Evolutionary conservation across 2,888 invertebrate genomes (phyloP), one percentile per base, ranked within the genome.

Genomic region (Harpagoxenus sublaevis): DNA sequence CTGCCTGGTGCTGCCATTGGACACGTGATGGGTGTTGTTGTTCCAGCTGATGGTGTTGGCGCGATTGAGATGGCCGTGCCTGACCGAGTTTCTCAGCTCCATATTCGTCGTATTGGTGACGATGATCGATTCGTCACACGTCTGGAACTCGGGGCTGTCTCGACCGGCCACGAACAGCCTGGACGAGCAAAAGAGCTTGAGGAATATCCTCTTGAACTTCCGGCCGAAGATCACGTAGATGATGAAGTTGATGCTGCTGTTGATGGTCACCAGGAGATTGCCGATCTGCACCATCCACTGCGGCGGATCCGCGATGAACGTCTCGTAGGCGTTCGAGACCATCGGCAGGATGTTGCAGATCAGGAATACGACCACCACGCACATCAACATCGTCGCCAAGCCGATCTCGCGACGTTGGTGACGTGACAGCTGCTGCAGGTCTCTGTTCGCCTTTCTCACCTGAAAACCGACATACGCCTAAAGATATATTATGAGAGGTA

Each of bases 211-310:
- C 94, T 98, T 98, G 96, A 99, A 99, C 95, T 99, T 99, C 95
- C 99, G 98, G 1, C 99, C 99, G 95, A 99, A 99, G 89, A 99
- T 99, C 89, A 99, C 99, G 96, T 99, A 99, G 92, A 99, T 99
- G 89, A 99, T 97, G 95, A 99, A 99, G 95, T 99, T 99, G 87
- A 99, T 98, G 94, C 99, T 99, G 93, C 99, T 99, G 96, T 99
- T 99, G 94, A 99, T 97, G 88, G 99, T 99, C 83, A 99, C 99
- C 87, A 99, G 96, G 82, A 99, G 96, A 95, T 99, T 99, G 94
- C 98, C 98, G 55, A 97, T 96, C 93, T 98, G 97, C 77, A 98
- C 97, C 92, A 98, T 96, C 92, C 97, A 96, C 91, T 97, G 97
- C 89, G 96, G 96, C 84, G 96, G 96, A 68, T 96, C 95, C 84